Evolutionary conservation across 2,797 vertebrate species (phyloP).

Genomic region (Enteromius trimaculatus): DNA sequence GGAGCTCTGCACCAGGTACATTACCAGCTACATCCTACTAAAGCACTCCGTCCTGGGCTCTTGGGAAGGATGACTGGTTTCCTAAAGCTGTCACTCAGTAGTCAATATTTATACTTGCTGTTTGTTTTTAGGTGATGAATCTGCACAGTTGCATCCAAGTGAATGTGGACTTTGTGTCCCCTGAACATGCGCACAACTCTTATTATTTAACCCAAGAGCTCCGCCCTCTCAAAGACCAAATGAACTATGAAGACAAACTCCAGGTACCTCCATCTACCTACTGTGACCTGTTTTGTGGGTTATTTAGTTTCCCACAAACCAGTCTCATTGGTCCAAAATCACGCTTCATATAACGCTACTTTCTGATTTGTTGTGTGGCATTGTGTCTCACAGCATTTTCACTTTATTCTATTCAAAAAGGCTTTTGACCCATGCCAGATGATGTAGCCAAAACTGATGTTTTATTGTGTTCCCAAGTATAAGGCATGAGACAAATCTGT

Average conservation of each 20-base stretch:
- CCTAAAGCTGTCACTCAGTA: constrained; percentile 5
- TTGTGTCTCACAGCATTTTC: not conserved
- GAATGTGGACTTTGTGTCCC: constrained; percentile 87
- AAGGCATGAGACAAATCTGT: not conserved
- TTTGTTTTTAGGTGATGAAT: constrained; percentile 81
- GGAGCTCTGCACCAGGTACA: constrained; percentile 87
- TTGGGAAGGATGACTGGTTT: not conserved
- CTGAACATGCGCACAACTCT: constrained; percentile 85
- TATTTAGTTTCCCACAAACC: not conserved
- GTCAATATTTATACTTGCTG: not conserved
- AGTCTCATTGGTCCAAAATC: not conserved
- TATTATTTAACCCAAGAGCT: constrained; percentile 88
- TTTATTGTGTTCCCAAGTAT: not conserved
- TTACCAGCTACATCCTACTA: not conserved
- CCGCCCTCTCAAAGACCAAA: constrained; percentile 84
- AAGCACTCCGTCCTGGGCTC: not conserved
- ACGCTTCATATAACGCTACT: not conserved
- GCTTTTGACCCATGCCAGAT: not conserved
- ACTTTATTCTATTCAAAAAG: not conserved
- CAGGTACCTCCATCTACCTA: constrained; percentile 74
- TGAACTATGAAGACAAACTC: constrained; percentile 89
- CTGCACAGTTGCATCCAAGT: constrained; percentile 89
- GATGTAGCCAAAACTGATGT: not conserved
- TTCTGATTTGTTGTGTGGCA: not conserved
- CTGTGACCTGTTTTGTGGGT: not conserved